A percentile compares a stretch with the other conserved stretches of the same genome.
phyloP scores from a whole-genome alignment of 2,113 vertebrate genomes.

The Chascanopsetta lugubris region DNA sequence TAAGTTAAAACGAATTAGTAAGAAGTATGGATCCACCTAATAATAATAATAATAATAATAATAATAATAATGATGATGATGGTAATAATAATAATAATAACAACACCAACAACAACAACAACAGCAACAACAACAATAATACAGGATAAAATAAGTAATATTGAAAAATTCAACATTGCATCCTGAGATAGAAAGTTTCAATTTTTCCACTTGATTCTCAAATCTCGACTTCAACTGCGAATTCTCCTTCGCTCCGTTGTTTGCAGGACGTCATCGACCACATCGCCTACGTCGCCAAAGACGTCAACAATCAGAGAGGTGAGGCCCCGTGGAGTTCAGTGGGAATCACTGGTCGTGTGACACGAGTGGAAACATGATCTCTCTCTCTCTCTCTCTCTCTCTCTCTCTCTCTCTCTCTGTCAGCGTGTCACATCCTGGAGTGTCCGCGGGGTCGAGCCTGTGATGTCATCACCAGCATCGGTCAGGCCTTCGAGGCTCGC shows the following conservation, averaged over 20 bases:
- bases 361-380: not conserved
- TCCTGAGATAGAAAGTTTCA: no score
- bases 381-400: not conserved
- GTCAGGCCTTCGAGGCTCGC: constrained; percentile 92
- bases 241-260: constrained; percentile 32
- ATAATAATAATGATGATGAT: no score
- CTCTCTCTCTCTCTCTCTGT: constrained; percentile 19
- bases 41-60: no score
- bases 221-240: not conserved
- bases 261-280: constrained; percentile 90
- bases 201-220: not conserved
- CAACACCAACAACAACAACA: no score
- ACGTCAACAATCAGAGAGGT: constrained; percentile 92
- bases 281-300: constrained; percentile 95
- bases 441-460: constrained; percentile 85
- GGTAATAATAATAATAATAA: no score
- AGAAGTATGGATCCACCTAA: no score
- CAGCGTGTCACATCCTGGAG: constrained; percentile 94
- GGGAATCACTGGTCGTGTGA: not conserved
- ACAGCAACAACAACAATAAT: no score
- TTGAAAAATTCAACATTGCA: no score
- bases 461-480: constrained; percentile 90
- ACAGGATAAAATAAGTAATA: no score
- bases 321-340: constrained; percentile 34
- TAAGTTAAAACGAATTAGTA: no score